Conservation (phyloP, 1,140 invertebrate genomes). For the Anastatus disparis region DNA sequence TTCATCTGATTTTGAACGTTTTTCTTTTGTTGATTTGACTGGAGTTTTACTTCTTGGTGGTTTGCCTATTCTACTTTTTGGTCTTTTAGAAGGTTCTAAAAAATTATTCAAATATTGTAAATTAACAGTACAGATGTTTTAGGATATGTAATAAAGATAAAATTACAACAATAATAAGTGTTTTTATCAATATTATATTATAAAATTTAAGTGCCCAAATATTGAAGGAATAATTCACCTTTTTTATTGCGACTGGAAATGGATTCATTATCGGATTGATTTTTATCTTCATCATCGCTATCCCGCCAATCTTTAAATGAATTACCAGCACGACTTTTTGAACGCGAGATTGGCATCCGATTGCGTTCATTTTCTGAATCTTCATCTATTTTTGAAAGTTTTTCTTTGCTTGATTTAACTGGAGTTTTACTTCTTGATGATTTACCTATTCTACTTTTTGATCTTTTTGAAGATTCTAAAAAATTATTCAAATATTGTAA, state of each 20-base stretch:
- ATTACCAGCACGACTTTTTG: no score
- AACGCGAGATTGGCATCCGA: no score
- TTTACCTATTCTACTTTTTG: conserved; percentile 1
- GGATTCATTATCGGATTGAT: no score
- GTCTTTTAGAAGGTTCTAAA: neutral
- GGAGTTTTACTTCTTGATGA: neutral
- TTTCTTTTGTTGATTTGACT: conserved; percentile 1
- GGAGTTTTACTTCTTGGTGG: neutral
- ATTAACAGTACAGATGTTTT: neutral
- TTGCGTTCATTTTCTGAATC: no score
- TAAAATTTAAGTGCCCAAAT: no score
- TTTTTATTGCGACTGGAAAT: no score
- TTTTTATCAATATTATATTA: no score
- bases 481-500: neutral
- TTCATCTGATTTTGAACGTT: neutral
- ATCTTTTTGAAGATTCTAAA: neutral
- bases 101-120: neutral
- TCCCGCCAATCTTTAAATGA: no score
- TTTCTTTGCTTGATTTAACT: no score
- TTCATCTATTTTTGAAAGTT: no score
- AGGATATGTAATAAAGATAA: neutral
- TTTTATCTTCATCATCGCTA: neutral
- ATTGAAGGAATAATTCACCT: no score
- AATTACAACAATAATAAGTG: neutral
- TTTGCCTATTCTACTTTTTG: conserved; percentile 3